These are phyloP conservation scores for Xenotilapia caudafasciata DNA, from an alignment of 2,113 vertebrate genomes.

Conservation along the genomic window DNA sequence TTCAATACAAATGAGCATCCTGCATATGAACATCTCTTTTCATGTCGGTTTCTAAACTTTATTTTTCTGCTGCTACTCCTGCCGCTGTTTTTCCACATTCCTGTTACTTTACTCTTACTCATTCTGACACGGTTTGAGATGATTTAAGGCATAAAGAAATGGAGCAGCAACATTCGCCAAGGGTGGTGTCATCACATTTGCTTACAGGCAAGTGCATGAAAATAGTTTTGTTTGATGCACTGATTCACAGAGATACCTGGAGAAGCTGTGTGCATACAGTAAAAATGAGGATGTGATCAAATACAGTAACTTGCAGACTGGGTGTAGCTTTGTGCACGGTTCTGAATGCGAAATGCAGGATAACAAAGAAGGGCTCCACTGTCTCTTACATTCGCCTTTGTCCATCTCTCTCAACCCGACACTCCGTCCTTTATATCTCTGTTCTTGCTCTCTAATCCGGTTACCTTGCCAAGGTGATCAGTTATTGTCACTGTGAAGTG, in stretches of 20 bases:
- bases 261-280: not conserved
- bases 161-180: slow-evolving; percentile 10
- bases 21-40: not conserved
- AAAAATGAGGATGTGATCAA: not conserved
- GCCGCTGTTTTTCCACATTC: not conserved
- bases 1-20: not conserved
- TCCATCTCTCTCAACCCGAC: not conserved
- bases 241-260: slow-evolving; percentile 11
- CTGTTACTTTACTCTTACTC: not conserved
- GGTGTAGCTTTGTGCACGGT: not conserved
- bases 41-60: not conserved
- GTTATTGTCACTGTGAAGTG: not conserved
- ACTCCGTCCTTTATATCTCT: not conserved
- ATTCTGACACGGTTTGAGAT: not conserved
- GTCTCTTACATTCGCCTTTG: slow-evolving; percentile 1
- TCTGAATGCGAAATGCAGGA: not conserved
- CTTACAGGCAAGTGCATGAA: not conserved
- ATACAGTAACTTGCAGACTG: not conserved
- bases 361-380: slow-evolving; percentile 1
- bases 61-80: not conserved
- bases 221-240: not conserved
- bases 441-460: not conserved
- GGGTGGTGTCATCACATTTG: not conserved
- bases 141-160: not conserved
- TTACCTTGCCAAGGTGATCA: slow-evolving; percentile 29